Percentiles rank a stretch among this genome's conserved stretches.
Evolutionary conservation across 1,140 invertebrate genomes (phyloP).

Genomic region (Hydropsyche tenuis): DNA sequence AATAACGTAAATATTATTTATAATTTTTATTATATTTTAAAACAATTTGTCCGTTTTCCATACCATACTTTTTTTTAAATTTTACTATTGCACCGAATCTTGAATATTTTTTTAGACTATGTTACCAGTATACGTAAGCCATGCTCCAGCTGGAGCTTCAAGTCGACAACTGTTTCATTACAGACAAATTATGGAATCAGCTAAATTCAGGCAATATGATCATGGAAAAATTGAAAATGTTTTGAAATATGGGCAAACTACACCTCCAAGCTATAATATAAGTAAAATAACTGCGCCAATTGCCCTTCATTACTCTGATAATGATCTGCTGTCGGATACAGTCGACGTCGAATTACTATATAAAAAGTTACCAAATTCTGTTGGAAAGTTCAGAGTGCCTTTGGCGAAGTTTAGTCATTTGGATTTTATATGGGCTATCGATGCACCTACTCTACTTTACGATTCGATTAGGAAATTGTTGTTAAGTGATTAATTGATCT

Average conservation of each 20-base stretch:
- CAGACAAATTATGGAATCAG: constrained; percentile 64
- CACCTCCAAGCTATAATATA: constrained; percentile 66
- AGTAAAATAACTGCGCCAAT: constrained; percentile 69
- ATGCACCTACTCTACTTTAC: constrained; percentile 51
- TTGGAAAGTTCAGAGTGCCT: constrained; percentile 59
- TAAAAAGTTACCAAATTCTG: constrained; percentile 57
- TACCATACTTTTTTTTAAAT: constrained; percentile 45
- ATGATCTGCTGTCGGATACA: constrained; percentile 66
- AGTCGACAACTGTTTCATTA: constrained; percentile 76
- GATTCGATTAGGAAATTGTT: constrained; percentile 53
- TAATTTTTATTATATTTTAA: background rate
- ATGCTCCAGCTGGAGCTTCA: constrained; percentile 79
- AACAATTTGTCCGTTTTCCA: background rate
- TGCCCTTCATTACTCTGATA: constrained; percentile 67
- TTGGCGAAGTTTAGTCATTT: constrained; percentile 68
- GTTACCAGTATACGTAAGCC: constrained; percentile 72
- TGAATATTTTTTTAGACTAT: constrained; percentile 61
- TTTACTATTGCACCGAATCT: background rate
- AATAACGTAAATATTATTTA: constrained; percentile 57
- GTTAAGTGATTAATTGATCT: constrained; percentile 34
- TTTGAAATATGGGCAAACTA: constrained; percentile 57
- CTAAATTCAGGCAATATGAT: constrained; percentile 59
- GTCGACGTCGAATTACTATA: constrained; percentile 65
- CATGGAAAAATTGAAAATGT: constrained; percentile 60
- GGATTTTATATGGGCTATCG: constrained; percentile 69